phyloP scores from a whole-genome alignment of 2,888 invertebrate species.

The Cantharis rufa region DNA sequence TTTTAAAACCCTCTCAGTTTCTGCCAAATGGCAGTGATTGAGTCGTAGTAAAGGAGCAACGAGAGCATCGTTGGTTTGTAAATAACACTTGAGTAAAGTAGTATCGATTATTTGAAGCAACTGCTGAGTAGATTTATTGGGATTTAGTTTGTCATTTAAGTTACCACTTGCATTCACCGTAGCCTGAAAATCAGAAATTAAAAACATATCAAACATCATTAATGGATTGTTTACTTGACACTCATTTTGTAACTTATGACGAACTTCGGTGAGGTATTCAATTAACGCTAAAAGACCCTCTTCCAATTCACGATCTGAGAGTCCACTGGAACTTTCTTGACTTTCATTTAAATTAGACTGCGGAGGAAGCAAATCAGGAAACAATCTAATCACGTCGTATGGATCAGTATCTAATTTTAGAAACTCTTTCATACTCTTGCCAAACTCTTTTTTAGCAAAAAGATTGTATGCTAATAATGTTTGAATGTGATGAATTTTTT shows the following conservation, averaged over 20 bases:
- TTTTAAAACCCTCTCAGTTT: slow-evolving; percentile 87
- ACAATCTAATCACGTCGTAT: slow-evolving; percentile 91
- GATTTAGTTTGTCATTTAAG: slow-evolving; percentile 53
- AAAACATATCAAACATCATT: slow-evolving; percentile 5
- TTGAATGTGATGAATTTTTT: slow-evolving; percentile 85
- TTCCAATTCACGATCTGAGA: slow-evolving; percentile 85
- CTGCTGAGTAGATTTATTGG: slow-evolving; percentile 63
- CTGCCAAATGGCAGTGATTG: slow-evolving; percentile 91
- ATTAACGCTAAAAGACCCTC: slow-evolving; percentile 86
- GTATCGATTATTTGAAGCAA: slow-evolving; percentile 94
- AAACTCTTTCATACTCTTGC: slow-evolving; percentile 91
- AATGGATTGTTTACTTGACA: slow-evolving; percentile 46
- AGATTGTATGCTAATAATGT: slow-evolving; percentile 88
- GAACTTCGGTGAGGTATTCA: slow-evolving; percentile 83
- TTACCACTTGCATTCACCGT: slow-evolving; percentile 48
- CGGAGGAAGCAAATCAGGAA: slow-evolving; percentile 77
- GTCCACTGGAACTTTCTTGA: slow-evolving; percentile 55
- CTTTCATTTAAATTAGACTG: slow-evolving; percentile 51
- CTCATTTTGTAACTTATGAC: slow-evolving; percentile 60
- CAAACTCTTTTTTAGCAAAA: slow-evolving; percentile 86
- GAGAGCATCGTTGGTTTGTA: slow-evolving; percentile 95
- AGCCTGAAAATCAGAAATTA: slow-evolving; percentile 32
- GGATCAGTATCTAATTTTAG: slow-evolving; percentile 89
- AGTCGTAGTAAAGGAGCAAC: slow-evolving; percentile 88
- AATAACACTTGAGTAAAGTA: slow-evolving; percentile 93